Conservation (phyloP, 2,888 invertebrate genomes). For the Exephanes ischioxanthus region DNA sequence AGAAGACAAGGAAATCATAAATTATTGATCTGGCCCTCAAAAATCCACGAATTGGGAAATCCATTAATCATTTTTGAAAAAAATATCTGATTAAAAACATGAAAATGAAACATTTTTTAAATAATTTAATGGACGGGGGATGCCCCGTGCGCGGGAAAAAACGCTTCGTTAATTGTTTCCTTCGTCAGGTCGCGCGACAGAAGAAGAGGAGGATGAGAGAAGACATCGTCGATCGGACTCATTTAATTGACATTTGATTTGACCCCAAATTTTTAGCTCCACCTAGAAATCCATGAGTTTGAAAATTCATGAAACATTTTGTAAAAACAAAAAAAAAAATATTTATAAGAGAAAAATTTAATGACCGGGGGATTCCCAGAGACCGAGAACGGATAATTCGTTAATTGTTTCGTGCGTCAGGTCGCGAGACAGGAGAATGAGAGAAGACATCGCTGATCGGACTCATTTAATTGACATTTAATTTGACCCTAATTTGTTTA, state of each 20-base stretch:
- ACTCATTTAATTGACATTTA: background rate
- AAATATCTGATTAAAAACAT: background rate
- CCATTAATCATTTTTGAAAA: background rate
- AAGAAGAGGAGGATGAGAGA: background rate
- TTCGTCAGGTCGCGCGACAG: background rate
- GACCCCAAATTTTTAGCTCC: background rate
- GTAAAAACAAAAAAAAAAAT: no score
- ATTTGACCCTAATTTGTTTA: constrained; percentile 1
- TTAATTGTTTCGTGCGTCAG: background rate
- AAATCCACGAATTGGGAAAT: constrained; percentile 7
- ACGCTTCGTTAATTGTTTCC: background rate
- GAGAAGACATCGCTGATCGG: background rate
- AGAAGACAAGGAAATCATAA: constrained; percentile 16
- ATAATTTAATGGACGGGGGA: no score
- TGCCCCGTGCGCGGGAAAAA: no score
- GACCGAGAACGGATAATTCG: background rate
- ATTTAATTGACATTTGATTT: background rate
- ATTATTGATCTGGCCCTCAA: constrained; percentile 14
- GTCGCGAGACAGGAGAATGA: background rate
- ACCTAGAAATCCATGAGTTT: no score
- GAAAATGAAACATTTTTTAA: background rate
- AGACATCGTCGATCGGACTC: background rate
- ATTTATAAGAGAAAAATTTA: background rate
- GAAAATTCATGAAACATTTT: no score
- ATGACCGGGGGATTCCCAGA: background rate